These are phyloP conservation scores for Dromius quadrimaculatus DNA, from an alignment of 2,888 invertebrate species.

Conservation along the genomic window DNA sequence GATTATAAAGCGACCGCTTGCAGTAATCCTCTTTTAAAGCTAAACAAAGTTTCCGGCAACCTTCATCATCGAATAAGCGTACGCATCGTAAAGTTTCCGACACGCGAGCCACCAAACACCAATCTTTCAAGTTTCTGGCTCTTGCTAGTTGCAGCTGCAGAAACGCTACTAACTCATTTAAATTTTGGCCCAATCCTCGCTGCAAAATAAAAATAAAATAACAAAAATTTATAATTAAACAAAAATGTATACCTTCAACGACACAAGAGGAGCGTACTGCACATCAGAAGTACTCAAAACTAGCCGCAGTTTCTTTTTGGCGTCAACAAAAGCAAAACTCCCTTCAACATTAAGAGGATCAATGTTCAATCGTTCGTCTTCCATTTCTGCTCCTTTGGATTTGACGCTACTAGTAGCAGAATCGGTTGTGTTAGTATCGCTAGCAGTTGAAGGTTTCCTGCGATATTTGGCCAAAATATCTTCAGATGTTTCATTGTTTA, in stretches of 20 bases:
- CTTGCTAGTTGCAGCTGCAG: conserved; percentile 83
- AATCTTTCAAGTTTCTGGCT: conserved; percentile 83
- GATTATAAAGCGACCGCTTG: conserved; percentile 82
- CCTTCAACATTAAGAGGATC: conserved; percentile 71
- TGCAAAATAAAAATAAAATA: conserved; percentile 54
- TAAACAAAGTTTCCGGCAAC: conserved; percentile 79
- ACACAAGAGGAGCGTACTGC: conserved; percentile 69
- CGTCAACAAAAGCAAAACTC: conserved; percentile 75
- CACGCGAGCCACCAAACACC: conserved; percentile 81
- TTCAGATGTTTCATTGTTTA: conserved; percentile 80
- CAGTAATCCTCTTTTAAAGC: conserved; percentile 83
- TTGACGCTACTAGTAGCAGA: conserved; percentile 63
- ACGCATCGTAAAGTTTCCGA: conserved; percentile 87
- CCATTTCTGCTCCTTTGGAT: conserved; percentile 58
- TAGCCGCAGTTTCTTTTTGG: conserved; percentile 89
- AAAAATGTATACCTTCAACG: conserved; percentile 41
- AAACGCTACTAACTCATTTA: conserved; percentile 72
- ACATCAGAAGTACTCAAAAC: conserved; percentile 91
- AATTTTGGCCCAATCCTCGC: conserved; percentile 57
- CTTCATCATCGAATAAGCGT: conserved; percentile 76
- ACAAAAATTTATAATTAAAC: neutral
- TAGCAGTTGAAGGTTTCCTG: conserved; percentile 73
- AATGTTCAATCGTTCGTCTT: conserved; percentile 67
- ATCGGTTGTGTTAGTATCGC: conserved; percentile 66
- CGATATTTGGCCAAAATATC: conserved; percentile 96